phyloP scores from a whole-genome alignment of 2,888 invertebrate species.

The Apamea monoglypha region DNA sequence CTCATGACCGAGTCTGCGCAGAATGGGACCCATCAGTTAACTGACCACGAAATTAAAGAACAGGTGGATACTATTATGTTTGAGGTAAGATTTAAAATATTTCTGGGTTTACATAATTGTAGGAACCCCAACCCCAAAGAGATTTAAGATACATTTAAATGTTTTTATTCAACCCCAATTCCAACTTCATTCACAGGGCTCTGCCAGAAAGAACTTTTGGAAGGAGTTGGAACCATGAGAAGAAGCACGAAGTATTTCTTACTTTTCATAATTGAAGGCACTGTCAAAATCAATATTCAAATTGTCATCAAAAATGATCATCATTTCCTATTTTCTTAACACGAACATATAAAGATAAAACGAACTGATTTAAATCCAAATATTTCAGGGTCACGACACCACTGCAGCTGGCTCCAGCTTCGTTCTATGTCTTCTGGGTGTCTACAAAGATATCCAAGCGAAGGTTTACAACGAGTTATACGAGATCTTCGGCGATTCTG shows the following conservation, averaged over 20 bases:
- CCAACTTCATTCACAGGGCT: background rate
- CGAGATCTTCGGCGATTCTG: conserved; percentile 94
- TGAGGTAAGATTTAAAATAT: conserved; percentile 89
- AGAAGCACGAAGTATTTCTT: background rate
- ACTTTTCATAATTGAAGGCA: background rate
- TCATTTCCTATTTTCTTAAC: background rate
- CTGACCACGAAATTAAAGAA: conserved; percentile 95
- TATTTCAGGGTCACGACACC: conserved; percentile 86
- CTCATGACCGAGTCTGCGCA: conserved; percentile 96
- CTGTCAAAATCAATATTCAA: background rate
- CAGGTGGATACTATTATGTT: conserved; percentile 97
- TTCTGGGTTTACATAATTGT: background rate
- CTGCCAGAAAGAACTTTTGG: background rate
- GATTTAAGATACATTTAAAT: background rate
- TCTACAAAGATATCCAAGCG: conserved; percentile 94
- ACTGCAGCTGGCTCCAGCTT: conserved; percentile 95
- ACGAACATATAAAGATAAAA: background rate
- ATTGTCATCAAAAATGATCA: background rate
- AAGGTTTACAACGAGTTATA: conserved; percentile 93
- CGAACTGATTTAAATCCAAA: background rate
- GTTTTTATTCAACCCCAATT: background rate
- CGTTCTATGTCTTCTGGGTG: conserved; percentile 95
- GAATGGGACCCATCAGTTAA: conserved; percentile 92
- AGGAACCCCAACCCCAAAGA: background rate
- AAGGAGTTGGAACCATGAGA: background rate